Evolutionary conservation across 2,888 invertebrate genomes (phyloP), one percentile per base, ranked within the genome.

Genomic region (Adela reaumurella): DNA sequence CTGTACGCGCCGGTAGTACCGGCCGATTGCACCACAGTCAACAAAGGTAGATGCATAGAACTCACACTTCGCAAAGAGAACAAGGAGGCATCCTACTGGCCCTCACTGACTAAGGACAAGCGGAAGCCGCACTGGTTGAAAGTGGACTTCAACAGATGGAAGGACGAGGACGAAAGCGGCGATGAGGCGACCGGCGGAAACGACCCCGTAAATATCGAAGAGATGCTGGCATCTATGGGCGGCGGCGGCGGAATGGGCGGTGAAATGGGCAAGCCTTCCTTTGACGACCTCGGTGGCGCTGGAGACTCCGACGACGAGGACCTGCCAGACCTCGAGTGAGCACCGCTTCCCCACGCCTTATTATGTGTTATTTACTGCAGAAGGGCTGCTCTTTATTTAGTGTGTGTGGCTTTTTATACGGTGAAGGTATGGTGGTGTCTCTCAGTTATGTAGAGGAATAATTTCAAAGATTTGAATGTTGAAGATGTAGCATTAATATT

Each of bases 121-220:
- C 88, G 88, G 70, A 97, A 97, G 78, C 88, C 89, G 59, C 96
- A 96, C 68, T 97, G 96, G 89, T 82, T 98, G 59, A 97, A 97
- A 81, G 90, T 96, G 60, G 97, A 98, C 68, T 99, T 98, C 69
- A 92, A 94, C 67, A 96, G 96, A 78, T 98, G 97, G 97, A 88
- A 87, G 74, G 97, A 97, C 77, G 97, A 98, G 73, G 94, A 94
- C 62, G 97, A 97, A 53, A 93, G 91, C 49, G 91, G 90, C n/a
- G 90, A 89, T 55, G 94, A 93, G 57, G 84, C 67, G 50, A 67
- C 63, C 50, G 42, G 18, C 20, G 43, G 45, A 43, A 77, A 68
- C 49, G 66, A 64, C 49, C 59, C 59, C 45, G 76, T 77, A 46
- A 85, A 87, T 62, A 74, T 87, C 52, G 84, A 84, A 64, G 86